Evolutionary conservation across 2,888 invertebrate genomes (phyloP).

Genomic region (Thereva unica): DNA sequence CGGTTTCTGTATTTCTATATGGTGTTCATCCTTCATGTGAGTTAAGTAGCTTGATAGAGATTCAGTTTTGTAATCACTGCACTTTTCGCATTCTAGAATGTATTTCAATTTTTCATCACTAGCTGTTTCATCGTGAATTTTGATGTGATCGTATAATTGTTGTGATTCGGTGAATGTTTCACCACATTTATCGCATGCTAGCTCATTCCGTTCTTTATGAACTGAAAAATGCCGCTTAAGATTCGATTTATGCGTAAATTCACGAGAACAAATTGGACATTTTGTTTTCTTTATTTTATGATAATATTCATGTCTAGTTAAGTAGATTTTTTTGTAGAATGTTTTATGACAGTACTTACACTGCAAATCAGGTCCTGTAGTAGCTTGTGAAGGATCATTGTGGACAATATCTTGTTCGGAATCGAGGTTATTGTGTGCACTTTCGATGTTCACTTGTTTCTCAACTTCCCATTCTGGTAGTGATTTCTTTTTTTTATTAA

Average conservation of each 20-base stretch:
- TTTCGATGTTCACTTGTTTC: background rate
- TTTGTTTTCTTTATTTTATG: conserved; percentile 32
- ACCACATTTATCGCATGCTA: conserved; percentile 38
- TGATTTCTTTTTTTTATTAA: too few species aligned
- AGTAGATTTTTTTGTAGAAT: conserved; percentile 17
- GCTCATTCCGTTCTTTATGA: conserved; percentile 29
- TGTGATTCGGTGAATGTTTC: conserved; percentile 31
- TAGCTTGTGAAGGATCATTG: background rate
- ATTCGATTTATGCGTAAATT: conserved; percentile 38
- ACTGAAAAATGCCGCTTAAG: conserved; percentile 37
- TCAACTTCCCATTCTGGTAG: too few species aligned
- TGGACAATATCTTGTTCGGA: background rate
- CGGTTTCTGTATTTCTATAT: conserved; percentile 33
- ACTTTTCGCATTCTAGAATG: conserved; percentile 37
- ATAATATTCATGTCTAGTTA: conserved; percentile 29
- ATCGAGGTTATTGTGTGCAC: background rate
- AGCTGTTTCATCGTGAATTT: conserved; percentile 31
- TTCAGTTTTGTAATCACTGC: conserved; percentile 32
- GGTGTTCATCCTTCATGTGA: conserved; percentile 39
- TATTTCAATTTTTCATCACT: conserved; percentile 23
- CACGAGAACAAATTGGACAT: conserved; percentile 38
- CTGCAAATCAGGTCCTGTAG: too few species aligned
- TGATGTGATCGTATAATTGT: conserved; percentile 35
- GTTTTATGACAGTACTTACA: conserved; percentile 34
- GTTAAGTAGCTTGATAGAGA: conserved; percentile 32